Evolutionary conservation across 1,140 invertebrate species (phyloP).

Genomic region (Apocrypta bakeri): DNA sequence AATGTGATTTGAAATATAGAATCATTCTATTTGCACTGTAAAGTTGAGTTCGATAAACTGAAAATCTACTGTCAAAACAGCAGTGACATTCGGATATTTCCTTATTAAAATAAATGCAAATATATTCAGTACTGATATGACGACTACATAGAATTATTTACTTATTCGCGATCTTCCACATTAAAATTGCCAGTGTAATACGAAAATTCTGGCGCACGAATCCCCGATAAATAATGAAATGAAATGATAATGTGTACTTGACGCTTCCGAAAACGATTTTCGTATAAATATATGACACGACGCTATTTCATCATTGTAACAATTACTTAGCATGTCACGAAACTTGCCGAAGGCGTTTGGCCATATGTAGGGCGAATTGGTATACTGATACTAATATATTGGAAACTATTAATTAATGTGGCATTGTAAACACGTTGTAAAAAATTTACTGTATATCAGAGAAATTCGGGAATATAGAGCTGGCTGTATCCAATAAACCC

Average conservation of each 20-base stretch:
- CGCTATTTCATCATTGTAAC: not conserved
- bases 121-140: too few species aligned
- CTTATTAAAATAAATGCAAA: too few species aligned
- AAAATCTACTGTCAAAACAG: too few species aligned
- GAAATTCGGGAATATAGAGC: not conserved
- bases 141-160: too few species aligned
- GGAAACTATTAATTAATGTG: conserved; percentile 12
- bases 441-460: not conserved
- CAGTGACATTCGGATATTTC: too few species aligned
- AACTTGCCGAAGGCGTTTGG: not conserved
- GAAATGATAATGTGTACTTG: not conserved
- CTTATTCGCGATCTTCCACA: too few species aligned
- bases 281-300: not conserved
- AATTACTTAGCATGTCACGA: not conserved
- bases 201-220: too few species aligned
- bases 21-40: too few species aligned
- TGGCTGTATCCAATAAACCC: not conserved
- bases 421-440: not conserved
- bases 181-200: too few species aligned
- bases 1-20: too few species aligned
- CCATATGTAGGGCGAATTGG: conserved; percentile 7
- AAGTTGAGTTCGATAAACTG: too few species aligned
- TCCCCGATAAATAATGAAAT: too few species aligned
- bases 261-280: not conserved
- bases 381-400: not conserved